phyloP scores from a whole-genome alignment of 1,140 invertebrate genomes.

The Argopecten irradians region DNA sequence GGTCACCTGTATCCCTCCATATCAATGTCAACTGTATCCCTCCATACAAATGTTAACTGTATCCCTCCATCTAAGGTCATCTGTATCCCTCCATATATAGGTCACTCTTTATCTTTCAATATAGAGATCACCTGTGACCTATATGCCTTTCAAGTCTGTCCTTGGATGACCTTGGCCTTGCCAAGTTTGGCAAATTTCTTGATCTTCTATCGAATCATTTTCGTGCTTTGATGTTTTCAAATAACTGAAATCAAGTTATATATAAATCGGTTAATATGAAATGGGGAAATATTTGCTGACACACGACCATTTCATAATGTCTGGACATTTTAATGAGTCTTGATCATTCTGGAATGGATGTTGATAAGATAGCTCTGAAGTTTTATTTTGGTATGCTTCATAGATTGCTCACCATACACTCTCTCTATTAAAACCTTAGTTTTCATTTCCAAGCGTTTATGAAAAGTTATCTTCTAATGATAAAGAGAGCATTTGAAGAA shows the following conservation, averaged over 20 bases:
- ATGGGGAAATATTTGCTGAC: neutral
- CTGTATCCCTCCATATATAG: too few species aligned
- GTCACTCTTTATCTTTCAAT: too few species aligned
- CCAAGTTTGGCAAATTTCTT: too few species aligned
- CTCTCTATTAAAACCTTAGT: too few species aligned
- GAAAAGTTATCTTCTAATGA: neutral
- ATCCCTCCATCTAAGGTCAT: too few species aligned
- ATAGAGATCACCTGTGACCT: too few species aligned
- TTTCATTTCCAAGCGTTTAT: neutral
- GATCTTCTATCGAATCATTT: too few species aligned
- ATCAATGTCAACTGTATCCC: too few species aligned
- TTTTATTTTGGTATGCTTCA: neutral
- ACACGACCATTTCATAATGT: neutral
- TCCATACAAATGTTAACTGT: too few species aligned
- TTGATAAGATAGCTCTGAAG: neutral
- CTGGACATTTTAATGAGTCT: neutral
- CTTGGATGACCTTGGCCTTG: too few species aligned
- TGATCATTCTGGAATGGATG: neutral
- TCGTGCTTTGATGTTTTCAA: neutral
- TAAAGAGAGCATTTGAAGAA: neutral
- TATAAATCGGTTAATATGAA: neutral
- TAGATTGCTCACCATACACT: neutral
- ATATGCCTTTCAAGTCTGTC: too few species aligned
- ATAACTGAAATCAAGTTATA: neutral
- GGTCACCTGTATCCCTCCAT: too few species aligned